Evolutionary conservation across 1,140 invertebrate genomes (phyloP), one percentile per base, ranked within the genome.

Genomic region (Anoplolepis gracilipes): DNA sequence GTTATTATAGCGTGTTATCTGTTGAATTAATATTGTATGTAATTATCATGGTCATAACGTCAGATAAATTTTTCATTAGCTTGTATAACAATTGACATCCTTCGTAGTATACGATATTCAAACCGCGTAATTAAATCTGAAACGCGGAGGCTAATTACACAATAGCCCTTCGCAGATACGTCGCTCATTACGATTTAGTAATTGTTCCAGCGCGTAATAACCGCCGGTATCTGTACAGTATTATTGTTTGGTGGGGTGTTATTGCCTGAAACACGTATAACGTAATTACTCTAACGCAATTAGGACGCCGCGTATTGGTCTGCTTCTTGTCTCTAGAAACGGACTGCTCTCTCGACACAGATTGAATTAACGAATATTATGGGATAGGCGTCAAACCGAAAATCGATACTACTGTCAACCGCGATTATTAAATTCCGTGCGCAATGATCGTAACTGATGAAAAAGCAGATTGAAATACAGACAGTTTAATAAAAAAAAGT

Each of bases 251-350:
- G 85, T 64, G 77, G 57, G 79, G 69, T 69, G 67, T 62, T 86
- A 65, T 78, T 85, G 85, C 78, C 78, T 82, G 67, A 81, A 75
- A 78, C 72, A 53, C 25, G 42, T 77, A 39, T 89, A 91, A 91
- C 86, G 59, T 70, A 87, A 91, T 91, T 91, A 91, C 85, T 81
- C 75, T 92, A 92, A 92, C 73, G 78, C 82, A 87, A 92, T 92
- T 92, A 92, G 82, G 19, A 64, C 81, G 62, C 33, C 81, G 62
- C 77, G 57, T 62, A 62, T 49, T 72, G 88, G 69, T 79, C 92
- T 92, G 92, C 55, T 90, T 90, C 91, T 85, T 90, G 86, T 92
- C 92, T 70, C 36, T 82, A 69, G 86, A 89, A 88, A 85, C 78
- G 76, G 75, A 36, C 81, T 53, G 67, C 64, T 87, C 70, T 84